A percentile compares a stretch with the other conserved stretches of the same genome.
Evolutionary conservation across 1,140 invertebrate genomes (phyloP).

Genomic region (Ylistrum balloti): DNA sequence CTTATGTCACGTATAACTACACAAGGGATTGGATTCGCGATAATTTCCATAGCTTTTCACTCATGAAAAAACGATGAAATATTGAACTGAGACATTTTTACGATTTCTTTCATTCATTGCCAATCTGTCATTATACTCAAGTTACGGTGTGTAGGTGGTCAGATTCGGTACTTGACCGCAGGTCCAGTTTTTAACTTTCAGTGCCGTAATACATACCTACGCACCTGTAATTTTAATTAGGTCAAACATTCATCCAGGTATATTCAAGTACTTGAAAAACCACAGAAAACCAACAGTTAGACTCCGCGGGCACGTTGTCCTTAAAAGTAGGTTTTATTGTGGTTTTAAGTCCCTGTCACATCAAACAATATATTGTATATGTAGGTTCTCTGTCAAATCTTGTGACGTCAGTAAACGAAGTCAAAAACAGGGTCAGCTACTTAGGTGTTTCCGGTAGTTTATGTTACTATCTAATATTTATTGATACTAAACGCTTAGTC

Average conservation of each 20-base stretch:
- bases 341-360: background rate
- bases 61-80: too few relatives aligned
- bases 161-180: background rate
- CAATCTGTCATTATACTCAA: too few relatives aligned
- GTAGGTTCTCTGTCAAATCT: background rate
- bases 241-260: background rate
- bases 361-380: background rate
- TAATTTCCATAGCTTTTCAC: too few relatives aligned
- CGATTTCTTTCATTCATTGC: background rate
- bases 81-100: too few relatives aligned
- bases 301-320: background rate
- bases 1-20: too few relatives aligned
- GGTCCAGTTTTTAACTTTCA: slow-evolving; percentile 15
- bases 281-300: background rate
- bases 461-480: background rate
- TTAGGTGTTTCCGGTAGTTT: background rate
- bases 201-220: background rate
- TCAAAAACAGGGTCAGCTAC: slow-evolving; percentile 27
- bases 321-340: background rate
- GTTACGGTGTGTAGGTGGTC: background rate
- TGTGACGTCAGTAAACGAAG: background rate
- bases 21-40: too few relatives aligned
- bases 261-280: background rate
- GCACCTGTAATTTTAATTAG: background rate
- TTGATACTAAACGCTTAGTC: background rate